phyloP scores from a whole-genome alignment of 2,888 invertebrate species.

The Elysia crispata region DNA sequence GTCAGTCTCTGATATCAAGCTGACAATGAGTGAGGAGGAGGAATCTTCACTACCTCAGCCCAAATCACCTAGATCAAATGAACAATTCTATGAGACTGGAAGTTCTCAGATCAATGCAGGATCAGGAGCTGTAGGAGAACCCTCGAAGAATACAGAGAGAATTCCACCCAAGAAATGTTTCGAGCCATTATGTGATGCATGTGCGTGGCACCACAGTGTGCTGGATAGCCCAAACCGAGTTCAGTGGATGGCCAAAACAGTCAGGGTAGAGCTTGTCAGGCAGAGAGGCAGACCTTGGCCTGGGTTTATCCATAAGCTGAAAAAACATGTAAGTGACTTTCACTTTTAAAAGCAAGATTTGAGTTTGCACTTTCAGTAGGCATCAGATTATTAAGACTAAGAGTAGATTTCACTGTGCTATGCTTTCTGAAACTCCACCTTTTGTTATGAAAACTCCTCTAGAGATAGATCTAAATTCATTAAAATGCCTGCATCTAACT shows the following conservation, averaged over 20 bases:
- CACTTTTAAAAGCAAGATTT: not conserved
- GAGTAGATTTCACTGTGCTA: too few species aligned
- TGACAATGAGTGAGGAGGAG: slow-evolving; percentile 43
- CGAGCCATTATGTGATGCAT: not conserved
- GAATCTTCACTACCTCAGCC: not conserved
- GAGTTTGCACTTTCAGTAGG: not conserved
- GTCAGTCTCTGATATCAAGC: slow-evolving; percentile 38
- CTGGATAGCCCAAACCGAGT: slow-evolving; percentile 39
- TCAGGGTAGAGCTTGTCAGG: slow-evolving; percentile 28
- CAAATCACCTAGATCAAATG: slow-evolving; percentile 2
- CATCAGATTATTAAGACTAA: not conserved
- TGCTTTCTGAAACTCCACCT: too few species aligned
- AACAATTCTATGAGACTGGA: not conserved
- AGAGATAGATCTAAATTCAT: too few species aligned
- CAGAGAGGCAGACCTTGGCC: not conserved
- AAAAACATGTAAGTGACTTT: slow-evolving; percentile 41
- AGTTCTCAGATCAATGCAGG: too few species aligned
- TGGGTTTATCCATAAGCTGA: slow-evolving; percentile 36
- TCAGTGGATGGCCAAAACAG: slow-evolving; percentile 35
- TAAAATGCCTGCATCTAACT: too few species aligned
- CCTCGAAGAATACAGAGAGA: too few species aligned
- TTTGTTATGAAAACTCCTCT: too few species aligned
- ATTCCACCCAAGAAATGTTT: too few species aligned
- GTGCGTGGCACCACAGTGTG: slow-evolving; percentile 43
- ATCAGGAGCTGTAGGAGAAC: not conserved